A percentile compares a stretch with the other conserved stretches of the same genome.
Conservation (phyloP, 2,888 invertebrate species). For the Acleris emargana region DNA sequence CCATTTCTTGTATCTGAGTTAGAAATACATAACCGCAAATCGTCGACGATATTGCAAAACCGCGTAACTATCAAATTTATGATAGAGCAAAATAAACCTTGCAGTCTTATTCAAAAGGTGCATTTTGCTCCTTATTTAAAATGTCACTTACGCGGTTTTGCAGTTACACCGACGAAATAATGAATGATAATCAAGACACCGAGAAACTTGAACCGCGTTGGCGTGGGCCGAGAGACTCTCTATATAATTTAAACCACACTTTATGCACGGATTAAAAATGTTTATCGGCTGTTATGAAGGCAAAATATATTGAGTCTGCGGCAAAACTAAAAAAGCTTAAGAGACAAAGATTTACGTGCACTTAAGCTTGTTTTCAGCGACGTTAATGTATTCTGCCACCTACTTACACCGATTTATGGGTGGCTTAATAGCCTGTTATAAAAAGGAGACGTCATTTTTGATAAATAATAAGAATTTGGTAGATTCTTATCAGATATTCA, state of each 20-base stretch:
- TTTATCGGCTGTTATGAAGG: slow-evolving; percentile 53
- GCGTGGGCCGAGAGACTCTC: slow-evolving; percentile 56
- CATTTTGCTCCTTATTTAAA: too few relatives aligned
- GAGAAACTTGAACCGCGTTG: slow-evolving; percentile 39
- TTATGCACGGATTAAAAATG: slow-evolving; percentile 52
- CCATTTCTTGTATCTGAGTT: neutral
- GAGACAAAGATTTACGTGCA: neutral
- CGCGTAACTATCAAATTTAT: too few relatives aligned
- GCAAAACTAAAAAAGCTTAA: slow-evolving; percentile 10
- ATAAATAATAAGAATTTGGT: neutral
- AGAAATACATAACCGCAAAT: neutral
- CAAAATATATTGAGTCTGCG: slow-evolving; percentile 48
- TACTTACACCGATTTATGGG: slow-evolving; percentile 55
- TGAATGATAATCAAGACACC: neutral
- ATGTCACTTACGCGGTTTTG: too few relatives aligned
- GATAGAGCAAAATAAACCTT: too few relatives aligned
- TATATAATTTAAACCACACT: slow-evolving; percentile 63
- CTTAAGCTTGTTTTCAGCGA: slow-evolving; percentile 35
- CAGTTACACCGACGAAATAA: too few relatives aligned
- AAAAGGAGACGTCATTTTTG: slow-evolving; percentile 1
- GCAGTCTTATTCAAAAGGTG: too few relatives aligned
- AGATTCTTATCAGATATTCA: neutral
- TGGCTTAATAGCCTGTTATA: slow-evolving; percentile 11
- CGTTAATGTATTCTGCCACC: slow-evolving; percentile 60
- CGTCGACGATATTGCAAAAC: too few relatives aligned